Base-by-base conservation (phyloP, 2,113 vertebrate species). In the Sylvia atricapilla region DNA sequence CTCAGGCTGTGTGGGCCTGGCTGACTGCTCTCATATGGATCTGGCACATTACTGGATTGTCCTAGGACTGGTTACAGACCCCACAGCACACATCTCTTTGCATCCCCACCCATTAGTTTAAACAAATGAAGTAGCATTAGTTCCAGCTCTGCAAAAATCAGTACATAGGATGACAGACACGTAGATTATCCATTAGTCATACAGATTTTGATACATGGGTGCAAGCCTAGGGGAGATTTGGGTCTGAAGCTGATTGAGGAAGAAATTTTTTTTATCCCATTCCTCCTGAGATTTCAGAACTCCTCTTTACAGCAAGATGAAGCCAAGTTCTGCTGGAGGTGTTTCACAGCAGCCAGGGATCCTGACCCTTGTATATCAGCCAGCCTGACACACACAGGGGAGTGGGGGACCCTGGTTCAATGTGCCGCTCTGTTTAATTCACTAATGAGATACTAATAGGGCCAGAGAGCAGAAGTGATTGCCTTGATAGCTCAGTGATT, bases 381-480 rank as follows among this genome's bases (percentile, higher is more conserved):
- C 63, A 93, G 37, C 44, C 55, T 43, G 84, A 70, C 67, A 85
- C 62, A 49, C 20, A 27, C 24, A 8, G 12, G 47, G 50, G 66
- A 74, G 55, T 43, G 76, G 63, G n/a, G 84, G 44, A 55, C 47
- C 55, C 72, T 37, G 81, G 19, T 33, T 83, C 94, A 93, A 10
- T 4, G 1, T 84, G 84, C 49, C 0, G 28, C 88, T 90, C 82
- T 79, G 73, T 95, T 94, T 95, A 55, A 74, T 93, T 95, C 76
- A 59, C 72, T 96, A 92, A 93, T 92, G 83, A 93, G 83, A 58
- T 89, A 92, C 80, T 90, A 93, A 93, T 58, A 84, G 59, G 84
- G 60, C 84, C 83, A 94, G 83, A 67, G 89, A 94, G 73, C 59
- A 93, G 73, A 66, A 92, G 56, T 21, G 59, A 94, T 92, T 94